These are phyloP conservation scores for Protonemura montana DNA, from an alignment of 2,888 invertebrate species.

Conservation along the genomic window DNA sequence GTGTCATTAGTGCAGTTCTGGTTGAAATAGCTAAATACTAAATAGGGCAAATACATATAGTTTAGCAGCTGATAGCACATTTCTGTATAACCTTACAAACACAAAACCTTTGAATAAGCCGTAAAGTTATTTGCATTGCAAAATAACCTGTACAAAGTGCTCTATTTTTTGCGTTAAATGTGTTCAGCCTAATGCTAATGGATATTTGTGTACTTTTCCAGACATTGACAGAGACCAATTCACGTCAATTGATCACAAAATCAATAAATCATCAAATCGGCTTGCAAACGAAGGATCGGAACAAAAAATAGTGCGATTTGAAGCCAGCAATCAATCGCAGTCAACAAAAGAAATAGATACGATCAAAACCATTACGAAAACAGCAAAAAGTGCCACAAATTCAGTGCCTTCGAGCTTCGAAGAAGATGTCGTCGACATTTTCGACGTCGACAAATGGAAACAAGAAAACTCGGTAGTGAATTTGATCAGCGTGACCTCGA, in stretches of 20 bases:
- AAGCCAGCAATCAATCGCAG: background rate
- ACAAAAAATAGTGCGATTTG: background rate
- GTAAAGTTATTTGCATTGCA: no score
- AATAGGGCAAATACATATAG: no score
- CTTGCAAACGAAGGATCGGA: background rate
- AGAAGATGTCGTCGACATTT: background rate
- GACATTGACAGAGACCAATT: background rate
- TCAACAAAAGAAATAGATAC: background rate
- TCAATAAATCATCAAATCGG: background rate
- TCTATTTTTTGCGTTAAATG: background rate
- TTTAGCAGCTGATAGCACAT: no score
- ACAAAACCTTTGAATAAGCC: no score
- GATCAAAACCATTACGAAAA: background rate
- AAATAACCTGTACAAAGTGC: no score
- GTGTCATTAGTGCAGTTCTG: no score
- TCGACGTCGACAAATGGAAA: conserved; percentile 24
- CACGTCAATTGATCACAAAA: background rate
- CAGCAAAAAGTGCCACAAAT: no score
- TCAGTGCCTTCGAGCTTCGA: background rate
- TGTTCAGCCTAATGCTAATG: background rate
- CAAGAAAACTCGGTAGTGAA: background rate
- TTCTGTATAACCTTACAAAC: no score
- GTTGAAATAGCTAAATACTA: no score
- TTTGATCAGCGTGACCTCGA: background rate
- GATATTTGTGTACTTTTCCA: background rate